phyloP scores from a whole-genome alignment of 2,797 vertebrate species.

The Manis pentadactyla region DNA sequence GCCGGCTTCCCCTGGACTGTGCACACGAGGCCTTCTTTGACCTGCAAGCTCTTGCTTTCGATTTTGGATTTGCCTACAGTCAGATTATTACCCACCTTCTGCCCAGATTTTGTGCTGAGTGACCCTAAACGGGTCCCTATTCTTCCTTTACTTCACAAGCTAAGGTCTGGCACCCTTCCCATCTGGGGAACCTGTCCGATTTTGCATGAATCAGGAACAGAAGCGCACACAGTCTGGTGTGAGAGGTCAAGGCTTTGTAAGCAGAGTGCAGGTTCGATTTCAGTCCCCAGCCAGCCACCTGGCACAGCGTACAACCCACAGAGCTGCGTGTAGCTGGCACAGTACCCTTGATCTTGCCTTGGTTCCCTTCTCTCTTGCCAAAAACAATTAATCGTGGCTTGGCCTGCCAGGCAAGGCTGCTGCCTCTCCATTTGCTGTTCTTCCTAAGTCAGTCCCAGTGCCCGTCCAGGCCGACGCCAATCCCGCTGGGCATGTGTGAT shows the following conservation, averaged over 20 bases:
- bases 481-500: not conserved
- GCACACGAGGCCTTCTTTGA: not conserved
- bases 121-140: too few species aligned
- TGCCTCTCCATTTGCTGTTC: not conserved
- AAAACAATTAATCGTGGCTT: not conserved
- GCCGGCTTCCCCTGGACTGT: not conserved
- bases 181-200: not conserved
- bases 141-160: not conserved
- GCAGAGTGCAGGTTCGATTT: not conserved
- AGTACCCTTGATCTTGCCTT: not conserved
- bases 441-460: not conserved
- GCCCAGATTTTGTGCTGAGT: not conserved
- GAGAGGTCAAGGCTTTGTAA: not conserved
- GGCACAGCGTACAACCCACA: too few species aligned
- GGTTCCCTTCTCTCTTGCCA: not conserved
- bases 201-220: not conserved
- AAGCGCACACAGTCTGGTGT: accelerated
- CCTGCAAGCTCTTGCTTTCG: not conserved
- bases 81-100: not conserved
- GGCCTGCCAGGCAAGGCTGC: not conserved
- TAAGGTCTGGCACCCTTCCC: not conserved
- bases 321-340: not conserved
- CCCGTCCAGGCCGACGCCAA: not conserved
- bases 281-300: too few species aligned
- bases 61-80: not conserved